phyloP scores from a whole-genome alignment of 2,888 invertebrate species.

The Amphipoea oculea region DNA sequence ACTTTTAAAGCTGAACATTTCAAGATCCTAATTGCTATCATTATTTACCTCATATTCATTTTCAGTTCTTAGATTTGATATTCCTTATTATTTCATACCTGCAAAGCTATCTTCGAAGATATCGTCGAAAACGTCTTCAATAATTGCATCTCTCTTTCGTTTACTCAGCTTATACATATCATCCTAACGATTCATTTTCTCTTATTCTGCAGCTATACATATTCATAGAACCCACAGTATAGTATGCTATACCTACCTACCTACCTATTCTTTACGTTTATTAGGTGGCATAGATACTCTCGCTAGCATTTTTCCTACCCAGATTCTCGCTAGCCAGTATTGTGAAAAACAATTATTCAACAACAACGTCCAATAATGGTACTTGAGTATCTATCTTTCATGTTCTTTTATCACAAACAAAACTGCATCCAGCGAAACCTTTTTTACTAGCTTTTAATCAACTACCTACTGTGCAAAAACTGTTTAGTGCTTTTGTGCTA shows the following conservation, averaged over 20 bases:
- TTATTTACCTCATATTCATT: not conserved
- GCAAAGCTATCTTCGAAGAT: not conserved
- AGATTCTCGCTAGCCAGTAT: not conserved
- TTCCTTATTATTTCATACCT: not conserved
- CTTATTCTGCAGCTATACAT: not conserved
- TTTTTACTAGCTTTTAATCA: conserved; percentile 30
- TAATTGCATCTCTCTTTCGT: not conserved
- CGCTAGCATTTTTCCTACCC: not conserved
- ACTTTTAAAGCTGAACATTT: not conserved
- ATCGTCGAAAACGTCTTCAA: not conserved
- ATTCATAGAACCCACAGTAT: not conserved
- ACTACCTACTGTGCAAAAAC: conserved; percentile 34
- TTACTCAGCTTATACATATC: not conserved
- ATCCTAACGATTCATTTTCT: not conserved
- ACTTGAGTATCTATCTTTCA: not conserved
- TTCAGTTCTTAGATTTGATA: not conserved
- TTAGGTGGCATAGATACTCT: not conserved
- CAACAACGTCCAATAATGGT: conserved; percentile 20
- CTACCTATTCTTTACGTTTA: not conserved
- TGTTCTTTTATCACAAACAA: not conserved
- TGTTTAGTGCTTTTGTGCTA: conserved; percentile 11
- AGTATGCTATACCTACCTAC: not conserved
- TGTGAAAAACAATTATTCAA: conserved; percentile 25
- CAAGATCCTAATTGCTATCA: too few species aligned
- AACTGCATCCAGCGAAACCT: conserved; percentile 19